Conservation (phyloP, 2,888 invertebrate species). For the Plebejus melissa region DNA sequence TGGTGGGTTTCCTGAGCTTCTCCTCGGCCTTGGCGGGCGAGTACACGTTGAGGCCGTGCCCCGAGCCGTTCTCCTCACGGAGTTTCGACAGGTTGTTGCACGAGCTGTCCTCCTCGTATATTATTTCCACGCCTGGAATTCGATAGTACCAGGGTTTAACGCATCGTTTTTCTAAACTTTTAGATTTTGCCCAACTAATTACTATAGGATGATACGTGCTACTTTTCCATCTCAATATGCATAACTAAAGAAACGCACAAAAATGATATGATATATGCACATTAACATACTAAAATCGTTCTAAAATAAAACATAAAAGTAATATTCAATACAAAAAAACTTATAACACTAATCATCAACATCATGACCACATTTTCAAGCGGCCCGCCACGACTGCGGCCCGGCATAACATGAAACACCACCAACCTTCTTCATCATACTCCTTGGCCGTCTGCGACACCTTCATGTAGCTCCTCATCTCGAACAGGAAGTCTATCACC, state of each 20-base stretch:
- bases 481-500: slow-evolving; percentile 91
- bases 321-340: no score
- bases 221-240: no score
- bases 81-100: slow-evolving; percentile 64
- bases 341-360: no score
- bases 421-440: slow-evolving; percentile 70
- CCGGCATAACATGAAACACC: neutral
- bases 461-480: slow-evolving; percentile 83
- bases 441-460: slow-evolving; percentile 72
- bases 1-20: slow-evolving; percentile 52
- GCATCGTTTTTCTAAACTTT: neutral
- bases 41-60: slow-evolving; percentile 67
- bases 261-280: no score
- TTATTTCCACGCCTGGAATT: slow-evolving; percentile 65
- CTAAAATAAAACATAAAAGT: no score
- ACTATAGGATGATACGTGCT: no score
- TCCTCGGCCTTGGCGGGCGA: slow-evolving; percentile 69
- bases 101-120: slow-evolving; percentile 67
- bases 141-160: neutral
- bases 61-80: slow-evolving; percentile 55
- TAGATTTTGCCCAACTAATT: neutral
- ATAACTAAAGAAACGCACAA: no score
- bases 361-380: neutral
- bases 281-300: no score
- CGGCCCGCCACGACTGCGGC: neutral